Conservation (phyloP, 2,797 vertebrate genomes). For the Brotula barbata region DNA sequence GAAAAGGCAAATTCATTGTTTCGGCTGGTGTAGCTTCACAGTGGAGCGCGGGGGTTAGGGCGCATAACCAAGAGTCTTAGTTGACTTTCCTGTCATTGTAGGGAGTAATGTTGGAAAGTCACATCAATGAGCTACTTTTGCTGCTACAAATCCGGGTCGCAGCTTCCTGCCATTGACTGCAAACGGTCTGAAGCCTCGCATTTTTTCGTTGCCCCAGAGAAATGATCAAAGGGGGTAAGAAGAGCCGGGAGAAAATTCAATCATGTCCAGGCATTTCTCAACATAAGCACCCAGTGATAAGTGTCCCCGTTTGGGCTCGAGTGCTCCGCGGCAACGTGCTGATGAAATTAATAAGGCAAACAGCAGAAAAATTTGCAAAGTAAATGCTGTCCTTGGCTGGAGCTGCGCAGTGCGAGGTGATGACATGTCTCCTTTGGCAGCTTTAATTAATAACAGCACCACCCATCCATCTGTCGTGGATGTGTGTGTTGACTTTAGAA, state of each 20-base stretch:
- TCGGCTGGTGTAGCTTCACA: slow-evolving; percentile 3
- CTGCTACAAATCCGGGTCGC: slow-evolving; percentile 37
- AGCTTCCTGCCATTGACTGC: slow-evolving; percentile 51
- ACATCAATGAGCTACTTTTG: slow-evolving; percentile 15
- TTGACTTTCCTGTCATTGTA: slow-evolving; percentile 26
- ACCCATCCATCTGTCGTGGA: background rate
- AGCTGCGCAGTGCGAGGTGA: slow-evolving; percentile 20
- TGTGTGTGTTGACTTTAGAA: background rate
- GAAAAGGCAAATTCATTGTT: slow-evolving; percentile 39
- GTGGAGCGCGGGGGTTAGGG: slow-evolving; percentile 21
- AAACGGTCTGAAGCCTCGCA: background rate
- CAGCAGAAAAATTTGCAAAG: background rate
- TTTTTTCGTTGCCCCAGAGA: background rate
- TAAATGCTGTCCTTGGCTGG: background rate
- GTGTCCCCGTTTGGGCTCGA: slow-evolving; percentile 1
- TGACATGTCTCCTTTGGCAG: slow-evolving; percentile 33
- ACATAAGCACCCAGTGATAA: background rate
- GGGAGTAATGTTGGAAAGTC: slow-evolving; percentile 19
- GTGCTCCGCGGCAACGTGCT: slow-evolving; percentile 12
- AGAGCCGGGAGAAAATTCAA: too few species aligned
- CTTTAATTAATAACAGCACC: background rate
- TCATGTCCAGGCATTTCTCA: too few species aligned
- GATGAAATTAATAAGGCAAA: slow-evolving; percentile 12
- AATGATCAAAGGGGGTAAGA: background rate
- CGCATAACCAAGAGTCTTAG: slow-evolving; percentile 20